Conservation (phyloP, 1,140 invertebrate species). For the Drosophila malerkotliana region DNA sequence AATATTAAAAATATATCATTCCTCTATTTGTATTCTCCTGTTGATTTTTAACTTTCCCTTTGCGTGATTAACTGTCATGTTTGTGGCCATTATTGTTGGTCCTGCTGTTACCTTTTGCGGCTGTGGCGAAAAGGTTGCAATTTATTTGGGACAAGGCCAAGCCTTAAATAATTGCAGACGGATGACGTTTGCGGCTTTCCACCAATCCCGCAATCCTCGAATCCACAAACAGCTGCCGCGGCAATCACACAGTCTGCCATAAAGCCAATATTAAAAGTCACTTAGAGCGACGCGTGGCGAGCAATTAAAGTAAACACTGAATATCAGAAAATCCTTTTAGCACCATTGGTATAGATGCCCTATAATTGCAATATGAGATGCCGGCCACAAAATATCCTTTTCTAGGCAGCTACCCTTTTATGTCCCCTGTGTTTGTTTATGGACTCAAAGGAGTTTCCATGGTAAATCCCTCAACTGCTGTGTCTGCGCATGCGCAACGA, state of each 20-base stretch:
- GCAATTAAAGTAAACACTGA: conserved; percentile 73
- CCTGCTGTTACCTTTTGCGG: conserved; percentile 43
- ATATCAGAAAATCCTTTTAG: conserved; percentile 74
- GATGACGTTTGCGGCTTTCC: conserved; percentile 38
- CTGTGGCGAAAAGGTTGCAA: conserved; percentile 43
- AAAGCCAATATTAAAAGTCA: conserved; percentile 67
- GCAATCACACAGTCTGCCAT: conserved; percentile 43
- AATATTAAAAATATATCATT: neutral
- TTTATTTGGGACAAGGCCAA: conserved; percentile 46
- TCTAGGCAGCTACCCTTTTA: conserved; percentile 10
- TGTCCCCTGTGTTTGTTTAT: conserved; percentile 22
- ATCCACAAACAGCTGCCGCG: conserved; percentile 31
- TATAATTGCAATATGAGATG: conserved; percentile 46
- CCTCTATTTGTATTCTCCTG: neutral
- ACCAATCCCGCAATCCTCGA: conserved; percentile 4
- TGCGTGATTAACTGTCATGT: conserved; percentile 65
- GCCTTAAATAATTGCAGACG: conserved; percentile 56
- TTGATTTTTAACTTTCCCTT: conserved; percentile 13
- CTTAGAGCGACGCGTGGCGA: conserved; percentile 67
- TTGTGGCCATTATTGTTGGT: conserved; percentile 21
- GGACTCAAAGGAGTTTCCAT: conserved; percentile 50
- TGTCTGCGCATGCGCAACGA: conserved; percentile 75
- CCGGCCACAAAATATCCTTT: conserved; percentile 53
- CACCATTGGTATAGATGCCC: conserved; percentile 17
- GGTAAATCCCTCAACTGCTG: conserved; percentile 53